Evolutionary conservation across 2,888 invertebrate genomes (phyloP), one percentile per base, ranked within the genome.

Genomic region (Epsilonema sp.): DNA sequence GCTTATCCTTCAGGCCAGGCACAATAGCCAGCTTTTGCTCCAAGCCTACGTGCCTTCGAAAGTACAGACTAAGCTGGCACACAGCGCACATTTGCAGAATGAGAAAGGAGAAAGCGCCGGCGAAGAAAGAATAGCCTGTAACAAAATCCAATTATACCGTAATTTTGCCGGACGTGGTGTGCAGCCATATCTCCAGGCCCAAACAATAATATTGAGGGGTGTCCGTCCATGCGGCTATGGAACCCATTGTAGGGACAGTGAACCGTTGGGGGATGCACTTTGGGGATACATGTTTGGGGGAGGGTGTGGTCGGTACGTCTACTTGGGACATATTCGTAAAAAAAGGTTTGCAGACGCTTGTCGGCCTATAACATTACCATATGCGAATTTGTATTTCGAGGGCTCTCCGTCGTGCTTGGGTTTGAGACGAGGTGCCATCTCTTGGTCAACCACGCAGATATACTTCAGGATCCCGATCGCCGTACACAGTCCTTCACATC

Each of bases 381-480:
- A 46, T 16, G 4, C 16, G 24, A 24, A 46, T 19, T 5, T 16
- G 41, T 26, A 46, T 16, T 37, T 19, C 3, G 46, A 46, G 11
- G 26, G 36, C 20, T 46, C 46, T 3, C 46, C 44, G 2, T 19
- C 31, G 2, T 40, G 21, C 13, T 21, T 48, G 2, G 5, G 31
- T 20, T 36, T 25, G 31, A 48, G 44, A 19, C 46, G 21, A 20
- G 46, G 43, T 8, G 56, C 53, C 49, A 62, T 49, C 48, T 62
- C 62, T 47, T 62, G 61, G 49, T 62, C 62, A 2, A 62, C 62
- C 2, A 59, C 58, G 47, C 61, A 62, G 11, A 62, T 61, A 16
- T 58, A 55, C 57, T 60, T 58, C 25, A 61, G 48, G 4, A 61
- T 58, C 2, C 58, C 60, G 1, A 56, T 55, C 41, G 52, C 55